These are phyloP conservation scores for Netta rufina DNA, from an alignment of 2,797 vertebrate genomes.

Conservation along the genomic window DNA sequence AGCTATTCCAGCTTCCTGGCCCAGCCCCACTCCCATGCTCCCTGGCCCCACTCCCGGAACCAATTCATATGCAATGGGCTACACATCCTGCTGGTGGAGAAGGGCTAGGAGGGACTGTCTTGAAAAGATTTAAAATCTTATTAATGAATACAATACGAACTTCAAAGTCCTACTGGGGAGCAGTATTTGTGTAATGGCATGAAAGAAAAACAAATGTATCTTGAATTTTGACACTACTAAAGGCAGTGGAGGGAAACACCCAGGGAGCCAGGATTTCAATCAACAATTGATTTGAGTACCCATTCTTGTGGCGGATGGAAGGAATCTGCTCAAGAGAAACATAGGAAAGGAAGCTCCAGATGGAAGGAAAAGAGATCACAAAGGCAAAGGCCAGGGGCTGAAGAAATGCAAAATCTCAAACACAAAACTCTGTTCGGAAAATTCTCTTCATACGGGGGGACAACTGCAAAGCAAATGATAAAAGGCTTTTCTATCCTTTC, in stretches of 20 bases:
- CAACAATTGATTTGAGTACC: constrained; percentile 41
- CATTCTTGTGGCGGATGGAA: constrained; percentile 55
- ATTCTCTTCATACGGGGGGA: not conserved
- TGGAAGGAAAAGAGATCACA: constrained; percentile 45
- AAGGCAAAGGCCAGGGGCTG: constrained; percentile 6
- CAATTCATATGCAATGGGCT: constrained; percentile 40
- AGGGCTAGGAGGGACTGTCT: constrained; percentile 33
- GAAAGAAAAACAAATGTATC: constrained; percentile 66
- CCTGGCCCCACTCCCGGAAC: constrained; percentile 30
- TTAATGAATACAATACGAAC: constrained; percentile 62
- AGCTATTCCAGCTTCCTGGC: not conserved
- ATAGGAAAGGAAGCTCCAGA: constrained; percentile 28
- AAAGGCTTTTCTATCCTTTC: not conserved
- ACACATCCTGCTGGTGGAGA: constrained; percentile 38
- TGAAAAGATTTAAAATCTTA: constrained; percentile 56
- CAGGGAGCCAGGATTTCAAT: constrained; percentile 44
- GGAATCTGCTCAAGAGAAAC: constrained; percentile 33
- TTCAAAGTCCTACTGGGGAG: constrained; percentile 62
- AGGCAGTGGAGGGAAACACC: constrained; percentile 3
- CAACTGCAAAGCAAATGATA: not conserved
- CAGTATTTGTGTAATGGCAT: constrained; percentile 50
- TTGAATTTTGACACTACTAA: constrained; percentile 41
- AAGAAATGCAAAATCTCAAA: constrained; percentile 26
- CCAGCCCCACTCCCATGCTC: not conserved
- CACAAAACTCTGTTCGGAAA: constrained; percentile 4